Percentiles rank a stretch among this genome's conserved stretches.
Conservation (phyloP, 2,888 invertebrate species). For the Meiosimyza platycephala region DNA sequence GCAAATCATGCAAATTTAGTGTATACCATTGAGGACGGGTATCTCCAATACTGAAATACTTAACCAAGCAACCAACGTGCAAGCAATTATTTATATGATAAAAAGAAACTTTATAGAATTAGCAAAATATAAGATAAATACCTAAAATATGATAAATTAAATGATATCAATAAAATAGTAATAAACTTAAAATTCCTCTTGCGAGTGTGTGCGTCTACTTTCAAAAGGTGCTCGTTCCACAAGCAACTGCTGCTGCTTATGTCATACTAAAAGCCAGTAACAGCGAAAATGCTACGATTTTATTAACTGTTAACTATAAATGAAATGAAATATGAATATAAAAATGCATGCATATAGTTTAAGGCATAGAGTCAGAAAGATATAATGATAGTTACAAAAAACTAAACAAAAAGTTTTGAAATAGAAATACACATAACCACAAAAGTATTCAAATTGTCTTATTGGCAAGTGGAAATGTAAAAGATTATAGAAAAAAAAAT, state of each 20-base stretch:
- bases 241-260: too few relatives aligned
- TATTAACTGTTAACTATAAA: constrained; percentile 35
- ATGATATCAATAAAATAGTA: too few relatives aligned
- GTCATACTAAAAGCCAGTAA: neutral
- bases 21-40: constrained; percentile 14
- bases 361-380: too few relatives aligned
- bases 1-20: constrained; percentile 77
- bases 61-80: constrained; percentile 25
- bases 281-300: constrained; percentile 42
- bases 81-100: constrained; percentile 43
- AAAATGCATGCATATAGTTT: neutral
- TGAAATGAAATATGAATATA: constrained; percentile 7
- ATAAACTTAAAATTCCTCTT: too few relatives aligned
- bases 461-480: constrained; percentile 28
- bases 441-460: neutral
- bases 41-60: constrained; percentile 12
- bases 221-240: too few relatives aligned
- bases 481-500: constrained; percentile 13
- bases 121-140: constrained; percentile 26
- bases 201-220: too few relatives aligned
- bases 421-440: too few relatives aligned
- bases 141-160: neutral
- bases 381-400: too few relatives aligned
- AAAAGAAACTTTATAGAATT: constrained; percentile 23
- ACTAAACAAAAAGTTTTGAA: too few relatives aligned